Evolutionary conservation across 2,797 vertebrate genomes (phyloP).

Genomic region (Myotis daubentonii): DNA sequence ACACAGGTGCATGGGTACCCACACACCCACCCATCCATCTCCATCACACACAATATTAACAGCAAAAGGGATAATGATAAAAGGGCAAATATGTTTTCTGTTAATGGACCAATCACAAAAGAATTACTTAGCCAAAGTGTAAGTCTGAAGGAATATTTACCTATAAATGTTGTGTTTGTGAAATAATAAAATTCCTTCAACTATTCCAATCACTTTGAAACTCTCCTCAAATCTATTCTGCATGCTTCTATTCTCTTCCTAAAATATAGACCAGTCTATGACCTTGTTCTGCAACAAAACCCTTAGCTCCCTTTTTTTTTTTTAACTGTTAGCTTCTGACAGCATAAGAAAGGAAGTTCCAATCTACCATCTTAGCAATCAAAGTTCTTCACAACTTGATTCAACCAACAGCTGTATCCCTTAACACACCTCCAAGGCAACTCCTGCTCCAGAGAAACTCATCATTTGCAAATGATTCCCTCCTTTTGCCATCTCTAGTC

Average conservation of each 20-base stretch:
- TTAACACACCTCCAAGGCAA: neutral
- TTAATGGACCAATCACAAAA: neutral
- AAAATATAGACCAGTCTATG: rapidly evolving
- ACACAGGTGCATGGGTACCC: rapidly evolving
- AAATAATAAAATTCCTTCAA: neutral
- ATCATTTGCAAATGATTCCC: neutral
- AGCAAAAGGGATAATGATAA: neutral
- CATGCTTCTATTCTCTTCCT: neutral
- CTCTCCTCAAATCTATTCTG: neutral
- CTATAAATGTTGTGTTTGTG: neutral
- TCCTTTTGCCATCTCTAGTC: neutral
- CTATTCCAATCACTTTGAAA: neutral
- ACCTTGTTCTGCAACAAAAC: neutral
- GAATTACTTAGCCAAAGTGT: neutral
- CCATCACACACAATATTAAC: neutral
- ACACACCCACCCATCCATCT: too few relatives aligned
- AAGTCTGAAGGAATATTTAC: neutral
- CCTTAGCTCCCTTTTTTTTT: neutral
- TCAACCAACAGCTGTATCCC: neutral
- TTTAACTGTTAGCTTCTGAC: neutral
- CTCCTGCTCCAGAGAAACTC: neutral
- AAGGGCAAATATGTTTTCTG: neutral
- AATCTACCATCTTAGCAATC: neutral
- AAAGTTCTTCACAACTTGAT: neutral
- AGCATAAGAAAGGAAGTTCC: neutral